These are phyloP conservation scores for Aromia moschata DNA, from an alignment of 2,888 invertebrate genomes.

Conservation along the genomic window DNA sequence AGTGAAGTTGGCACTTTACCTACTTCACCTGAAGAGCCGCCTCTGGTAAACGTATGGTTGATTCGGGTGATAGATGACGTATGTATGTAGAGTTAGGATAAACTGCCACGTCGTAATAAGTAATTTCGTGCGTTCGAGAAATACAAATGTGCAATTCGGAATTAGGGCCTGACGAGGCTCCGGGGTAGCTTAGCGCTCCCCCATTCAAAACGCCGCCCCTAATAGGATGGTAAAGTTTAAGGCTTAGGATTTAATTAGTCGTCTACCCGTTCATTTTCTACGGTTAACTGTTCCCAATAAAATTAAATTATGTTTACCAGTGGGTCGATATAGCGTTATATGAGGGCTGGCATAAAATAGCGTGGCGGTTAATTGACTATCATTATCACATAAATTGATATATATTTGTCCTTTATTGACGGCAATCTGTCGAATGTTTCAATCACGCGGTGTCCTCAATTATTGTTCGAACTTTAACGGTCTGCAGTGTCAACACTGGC, in stretches of 20 bases:
- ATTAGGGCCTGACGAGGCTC: not conserved
- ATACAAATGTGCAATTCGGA: not conserved
- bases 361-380: constrained; percentile 11
- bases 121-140: not conserved
- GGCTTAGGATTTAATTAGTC: constrained; percentile 17
- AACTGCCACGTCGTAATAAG: not conserved
- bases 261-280: constrained; percentile 8
- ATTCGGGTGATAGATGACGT: not conserved
- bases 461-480: too few relatives aligned
- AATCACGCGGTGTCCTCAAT: too few relatives aligned
- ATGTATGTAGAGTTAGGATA: not conserved
- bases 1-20: too few relatives aligned
- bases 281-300: constrained; percentile 22
- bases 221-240: constrained; percentile 5
- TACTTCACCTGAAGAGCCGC: too few relatives aligned
- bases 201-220: not conserved
- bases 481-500: too few relatives aligned
- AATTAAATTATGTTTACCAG: constrained; percentile 26
- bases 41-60: not conserved
- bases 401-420: constrained; percentile 13
- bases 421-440: too few relatives aligned
- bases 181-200: not conserved
- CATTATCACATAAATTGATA: constrained; percentile 19
- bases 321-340: constrained; percentile 17
- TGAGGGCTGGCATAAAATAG: constrained; percentile 14